A percentile compares a stretch with the other conserved stretches of the same genome.
phyloP scores from a whole-genome alignment of 1,140 invertebrate species.

The Ectropis grisescens region DNA sequence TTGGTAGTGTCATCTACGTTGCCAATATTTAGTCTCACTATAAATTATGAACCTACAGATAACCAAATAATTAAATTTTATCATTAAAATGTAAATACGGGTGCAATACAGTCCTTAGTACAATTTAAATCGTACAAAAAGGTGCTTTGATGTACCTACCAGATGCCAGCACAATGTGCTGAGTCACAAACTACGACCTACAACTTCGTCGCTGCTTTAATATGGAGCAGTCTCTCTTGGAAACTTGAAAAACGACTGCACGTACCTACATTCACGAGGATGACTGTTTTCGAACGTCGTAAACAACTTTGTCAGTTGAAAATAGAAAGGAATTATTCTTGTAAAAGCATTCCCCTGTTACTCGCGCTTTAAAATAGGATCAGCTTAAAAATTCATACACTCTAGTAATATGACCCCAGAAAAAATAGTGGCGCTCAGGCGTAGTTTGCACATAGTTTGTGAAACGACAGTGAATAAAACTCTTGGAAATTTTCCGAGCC shows the following conservation, averaged over 20 bases:
- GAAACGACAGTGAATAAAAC: constrained; percentile 20
- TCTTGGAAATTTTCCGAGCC: constrained; percentile 17
- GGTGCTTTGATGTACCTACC: constrained; percentile 21
- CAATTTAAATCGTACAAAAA: constrained; percentile 13
- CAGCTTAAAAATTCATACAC: constrained; percentile 7
- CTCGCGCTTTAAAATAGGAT: no score
- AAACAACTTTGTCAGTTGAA: constrained; percentile 30
- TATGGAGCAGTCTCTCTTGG: constrained; percentile 30
- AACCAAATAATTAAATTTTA: constrained; percentile 21
- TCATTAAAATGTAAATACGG: constrained; percentile 18
- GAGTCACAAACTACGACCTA: constrained; percentile 13
- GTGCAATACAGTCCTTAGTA: background rate
- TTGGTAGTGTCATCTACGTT: constrained; percentile 28
- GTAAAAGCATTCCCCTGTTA: background rate
- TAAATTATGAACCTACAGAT: constrained; percentile 19
- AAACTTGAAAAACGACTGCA: constrained; percentile 27
- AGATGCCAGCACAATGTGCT: constrained; percentile 28
- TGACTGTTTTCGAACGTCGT: constrained; percentile 27
- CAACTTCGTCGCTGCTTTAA: constrained; percentile 30
- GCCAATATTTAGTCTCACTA: constrained; percentile 21
- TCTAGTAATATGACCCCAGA: constrained; percentile 1
- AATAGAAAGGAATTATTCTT: constrained; percentile 24
- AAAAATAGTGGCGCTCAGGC: constrained; percentile 20
- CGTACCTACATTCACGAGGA: constrained; percentile 15
- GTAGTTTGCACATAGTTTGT: constrained; percentile 29